Percentiles rank a stretch among this genome's conserved stretches.
These are phyloP conservation scores for Nowickia ferox DNA, from an alignment of 2,888 invertebrate genomes.

Conservation along the genomic window DNA sequence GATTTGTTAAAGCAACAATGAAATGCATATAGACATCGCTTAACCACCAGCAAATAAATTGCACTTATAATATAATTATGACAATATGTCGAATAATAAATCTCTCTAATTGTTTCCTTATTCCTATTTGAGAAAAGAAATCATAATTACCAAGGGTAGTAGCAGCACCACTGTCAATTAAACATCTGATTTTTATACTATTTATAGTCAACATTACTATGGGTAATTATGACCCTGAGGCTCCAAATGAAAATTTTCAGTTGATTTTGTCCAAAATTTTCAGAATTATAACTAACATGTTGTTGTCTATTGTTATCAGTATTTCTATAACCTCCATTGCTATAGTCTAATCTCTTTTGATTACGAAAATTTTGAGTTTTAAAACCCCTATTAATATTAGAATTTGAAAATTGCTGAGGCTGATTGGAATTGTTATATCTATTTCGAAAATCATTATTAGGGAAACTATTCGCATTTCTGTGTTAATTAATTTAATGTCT, in stretches of 20 bases:
- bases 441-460: background rate
- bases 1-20: no score
- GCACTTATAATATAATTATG: no score
- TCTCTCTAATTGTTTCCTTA: background rate
- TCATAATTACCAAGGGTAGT: background rate
- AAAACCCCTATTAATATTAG: background rate
- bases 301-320: background rate
- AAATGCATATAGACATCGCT: no score
- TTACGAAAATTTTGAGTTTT: background rate
- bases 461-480: background rate
- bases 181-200: constrained; percentile 28
- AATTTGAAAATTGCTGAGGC: background rate
- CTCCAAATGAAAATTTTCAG: constrained; percentile 43
- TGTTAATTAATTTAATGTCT: constrained; percentile 29
- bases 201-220: constrained; percentile 39
- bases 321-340: background rate
- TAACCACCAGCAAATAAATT: no score
- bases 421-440: background rate
- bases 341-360: background rate
- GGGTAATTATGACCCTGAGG: constrained; percentile 31
- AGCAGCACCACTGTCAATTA: constrained; percentile 45
- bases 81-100: no score
- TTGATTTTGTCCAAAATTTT: background rate
- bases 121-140: constrained; percentile 1
- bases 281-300: background rate